Evolutionary conservation across 2,797 vertebrate genomes (phyloP), one percentile per base, ranked within the genome.

Genomic region (Spinus pinus): DNA sequence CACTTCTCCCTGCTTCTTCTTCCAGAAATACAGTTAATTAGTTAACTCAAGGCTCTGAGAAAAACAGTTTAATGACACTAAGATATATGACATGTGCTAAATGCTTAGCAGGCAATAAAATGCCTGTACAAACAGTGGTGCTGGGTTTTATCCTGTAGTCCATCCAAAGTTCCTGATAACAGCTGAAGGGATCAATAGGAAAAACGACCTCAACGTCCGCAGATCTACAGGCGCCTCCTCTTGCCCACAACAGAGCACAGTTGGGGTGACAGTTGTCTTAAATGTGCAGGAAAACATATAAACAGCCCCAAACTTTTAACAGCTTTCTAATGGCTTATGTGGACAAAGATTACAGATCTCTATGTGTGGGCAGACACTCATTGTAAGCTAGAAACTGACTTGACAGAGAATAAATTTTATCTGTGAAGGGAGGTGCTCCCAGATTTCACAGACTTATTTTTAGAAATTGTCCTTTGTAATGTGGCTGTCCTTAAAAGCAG

Each of bases 1-100:
- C 91, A 98, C 98, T 97, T 99, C 99, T 53, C 98, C 98, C 97
- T 98, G 98, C 81, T 99, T 99, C 99, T 99, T 98, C 97, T 98
- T 97, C 81, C 90, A 84, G 91, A 98, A 97, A 97, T 6, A 93
- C 0, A 94, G 85, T 96, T 80, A 49, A 91, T 96, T 94, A 97
- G 94, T 96, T 92, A 88, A 95, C 73, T 71, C 46, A 35, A 93
- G 49, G 50, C 49, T 64, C 46, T 64, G 82, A 88, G 64, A 70
- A 84, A 66, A 81, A 8, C 61, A 35, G 30, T 81, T 94, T 42
- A 75, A 71, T 88, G 86, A 61, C 86, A 88, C 18, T 8, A 22
- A 51, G 16, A 56, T 89, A 88, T 39, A 70, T 15, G 73, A 75
- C 66, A 64, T 9, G 64, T 66, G 53, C 56, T 81, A 71, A 91